Base-by-base conservation (phyloP, 2,113 vertebrate genomes). In the Rhinoderma darwinii region DNA sequence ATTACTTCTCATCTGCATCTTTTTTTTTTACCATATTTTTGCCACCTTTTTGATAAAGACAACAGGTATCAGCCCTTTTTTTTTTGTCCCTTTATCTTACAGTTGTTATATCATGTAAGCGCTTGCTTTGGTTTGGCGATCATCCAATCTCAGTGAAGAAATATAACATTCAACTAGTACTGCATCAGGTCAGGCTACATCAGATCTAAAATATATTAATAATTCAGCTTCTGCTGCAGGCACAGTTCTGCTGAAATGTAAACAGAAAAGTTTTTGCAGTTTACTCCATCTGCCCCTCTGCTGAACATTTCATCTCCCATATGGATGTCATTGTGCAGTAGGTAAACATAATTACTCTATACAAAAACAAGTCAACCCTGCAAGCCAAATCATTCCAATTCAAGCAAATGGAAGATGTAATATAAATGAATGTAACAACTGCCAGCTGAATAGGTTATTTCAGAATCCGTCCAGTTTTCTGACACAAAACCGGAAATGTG, bases 261-360 rank as follows among this genome's bases (percentile, higher is more conserved):
- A 86, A 79, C 75, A 79, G 43, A 54, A 70, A 83, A 47, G 32
- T 79, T 86, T 68, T 17, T 70, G 43, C 43, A 47, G 73, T 86
- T 79, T 50, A 37, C 75, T 78, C 84, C 54, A 61, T 68, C 61
- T 79, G 50, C 74, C 61, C 76, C 59, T n/a, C 30, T 17, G 59
- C 84, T 7, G 27, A 86, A 47, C 39, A 79, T 74, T 75, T 79
- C 59, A 79, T 86, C 84, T 86, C 59, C 84, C 84, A 86, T 79
- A 79, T 86, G 84, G 84, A 70, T 86, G 75, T 78, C 84, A 86
- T 86, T 86, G 76, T 70, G 61, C 43, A 79, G 44, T 51, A 86
- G 84, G 84, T 86, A 86, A 86, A 86, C 76, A 86, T 68, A 79
- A 86, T 86, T 70, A 70, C 79, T 86, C 84, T 79, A 79, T 80